These are phyloP conservation scores for Cryptus armator DNA, from an alignment of 2,888 invertebrate species.

Conservation along the genomic window DNA sequence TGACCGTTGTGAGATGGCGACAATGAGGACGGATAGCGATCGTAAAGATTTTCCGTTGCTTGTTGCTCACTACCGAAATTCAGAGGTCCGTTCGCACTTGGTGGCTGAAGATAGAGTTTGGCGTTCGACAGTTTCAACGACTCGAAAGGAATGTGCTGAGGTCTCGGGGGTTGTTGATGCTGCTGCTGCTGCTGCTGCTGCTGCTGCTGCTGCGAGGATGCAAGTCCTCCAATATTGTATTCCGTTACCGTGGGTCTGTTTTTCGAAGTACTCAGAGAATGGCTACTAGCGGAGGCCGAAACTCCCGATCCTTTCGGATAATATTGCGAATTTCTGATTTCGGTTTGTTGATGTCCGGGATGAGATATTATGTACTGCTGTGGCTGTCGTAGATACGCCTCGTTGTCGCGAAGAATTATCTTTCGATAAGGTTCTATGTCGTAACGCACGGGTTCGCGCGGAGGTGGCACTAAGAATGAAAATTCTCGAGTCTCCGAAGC, in stretches of 20 bases:
- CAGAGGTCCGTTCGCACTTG: conserved; percentile 65
- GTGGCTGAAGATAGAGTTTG: conserved; percentile 76
- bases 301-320: conserved; percentile 43
- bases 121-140: conserved; percentile 74
- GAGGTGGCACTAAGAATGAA: conserved; percentile 81
- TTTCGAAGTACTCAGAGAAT: conserved; percentile 65
- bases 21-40: conserved; percentile 70
- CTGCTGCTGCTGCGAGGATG: conserved; percentile 20
- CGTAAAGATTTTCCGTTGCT: conserved; percentile 69
- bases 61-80: conserved; percentile 72
- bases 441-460: conserved; percentile 80
- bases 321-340: conserved; percentile 61
- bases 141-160: conserved; percentile 77
- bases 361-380: conserved; percentile 71
- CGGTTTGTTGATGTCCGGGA: conserved; percentile 25
- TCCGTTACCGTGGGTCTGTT: conserved; percentile 71
- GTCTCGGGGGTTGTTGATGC: conserved; percentile 68
- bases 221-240: conserved; percentile 43
- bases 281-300: conserved; percentile 40
- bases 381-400: conserved; percentile 76
- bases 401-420: conserved; percentile 76
- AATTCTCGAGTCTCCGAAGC: conserved; percentile 80
- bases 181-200: conserved; percentile 24
- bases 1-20: conserved; percentile 66
- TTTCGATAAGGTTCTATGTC: conserved; percentile 80